Base-by-base conservation (phyloP, 2,113 vertebrate genomes). In the Gasterosteus nipponicus region DNA sequence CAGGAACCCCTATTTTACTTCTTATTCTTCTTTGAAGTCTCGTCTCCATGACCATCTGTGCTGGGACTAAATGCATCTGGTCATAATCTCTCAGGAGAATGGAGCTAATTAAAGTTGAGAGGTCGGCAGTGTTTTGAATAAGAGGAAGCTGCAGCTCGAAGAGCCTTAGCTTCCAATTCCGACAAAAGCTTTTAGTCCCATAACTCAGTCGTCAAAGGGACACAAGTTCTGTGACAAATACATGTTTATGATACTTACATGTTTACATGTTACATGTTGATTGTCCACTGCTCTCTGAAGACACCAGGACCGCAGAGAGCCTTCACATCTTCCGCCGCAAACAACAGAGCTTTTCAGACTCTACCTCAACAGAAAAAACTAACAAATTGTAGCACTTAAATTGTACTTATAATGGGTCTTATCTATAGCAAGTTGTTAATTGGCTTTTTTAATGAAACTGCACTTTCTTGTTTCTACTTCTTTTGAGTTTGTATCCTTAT, bases 31-130 rank as follows among this genome's bases (percentile, higher is more conserved):
- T 85, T 87, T 86, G 67, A 84, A 83, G 73, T 83, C 42, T 59
- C 7, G 2, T 88, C 77, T 86, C 69, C 35, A 66, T 76, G 86
- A 79, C 81, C 85, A 87, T 80, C 84, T 87, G 78, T 76, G 69
- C 64, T 47, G 58, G 71, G 77, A 80, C 80, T 85, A 1, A 3
- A 83, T 84, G 82, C 85, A 76, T 82, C 70, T 75, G 89, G 77
- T 80, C 85, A 75, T 84, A 83, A 86, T 86, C 72, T 89, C 51
- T 82, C 75, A 83, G 69, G 83, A 86, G 84, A 89, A 83, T 80
- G 44, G 46, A 85, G 75, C 71, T 88, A 89, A 91, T 92, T 89
- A 89, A 91, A 91, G 73, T 82, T 68, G 58, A 57, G 75, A 77
- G 35, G 59, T 41, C 18, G 35, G 5, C 9, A 10, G 22, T 10